phyloP scores from a whole-genome alignment of 2,888 invertebrate species.

The Girardia tigrina region DNA sequence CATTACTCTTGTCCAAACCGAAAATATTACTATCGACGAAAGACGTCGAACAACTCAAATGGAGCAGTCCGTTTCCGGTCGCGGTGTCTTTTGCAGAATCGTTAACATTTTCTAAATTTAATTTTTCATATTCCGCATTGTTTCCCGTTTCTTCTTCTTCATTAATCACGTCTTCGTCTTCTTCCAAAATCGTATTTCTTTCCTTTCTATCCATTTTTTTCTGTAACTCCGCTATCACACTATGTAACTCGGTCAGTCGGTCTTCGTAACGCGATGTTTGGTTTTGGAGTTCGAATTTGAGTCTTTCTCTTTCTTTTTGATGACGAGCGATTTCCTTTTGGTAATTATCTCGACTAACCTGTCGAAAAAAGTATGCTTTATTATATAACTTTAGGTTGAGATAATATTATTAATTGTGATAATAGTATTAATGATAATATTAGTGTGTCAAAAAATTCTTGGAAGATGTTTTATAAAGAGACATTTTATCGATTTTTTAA shows the following conservation, averaged over 20 bases:
- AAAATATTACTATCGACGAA: slow-evolving; percentile 27
- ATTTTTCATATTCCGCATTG: slow-evolving; percentile 41
- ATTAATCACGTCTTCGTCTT: slow-evolving; percentile 44
- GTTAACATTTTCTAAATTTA: slow-evolving; percentile 45
- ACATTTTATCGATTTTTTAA: too few relatives aligned
- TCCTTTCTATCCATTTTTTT: slow-evolving; percentile 64
- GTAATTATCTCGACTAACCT: slow-evolving; percentile 16
- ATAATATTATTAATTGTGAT: neutral
- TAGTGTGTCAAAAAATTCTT: too few relatives aligned
- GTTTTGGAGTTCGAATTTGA: slow-evolving; percentile 53
- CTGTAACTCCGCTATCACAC: slow-evolving; percentile 75
- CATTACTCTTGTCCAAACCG: neutral
- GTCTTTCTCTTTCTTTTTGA: slow-evolving; percentile 47
- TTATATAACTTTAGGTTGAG: too few relatives aligned
- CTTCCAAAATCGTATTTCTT: slow-evolving; percentile 50
- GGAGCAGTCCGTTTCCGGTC: slow-evolving; percentile 37
- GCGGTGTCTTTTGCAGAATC: slow-evolving; percentile 37
- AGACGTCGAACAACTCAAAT: neutral
- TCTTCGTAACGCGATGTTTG: slow-evolving; percentile 68
- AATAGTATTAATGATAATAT: neutral
- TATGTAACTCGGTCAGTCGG: slow-evolving; percentile 74
- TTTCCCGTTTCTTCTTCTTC: neutral
- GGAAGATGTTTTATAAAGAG: too few relatives aligned
- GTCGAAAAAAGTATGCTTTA: too few relatives aligned
- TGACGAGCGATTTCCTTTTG: slow-evolving; percentile 35